Base-by-base conservation (phyloP, 2,888 invertebrate genomes). In the Drosophila fungiperda region DNA sequence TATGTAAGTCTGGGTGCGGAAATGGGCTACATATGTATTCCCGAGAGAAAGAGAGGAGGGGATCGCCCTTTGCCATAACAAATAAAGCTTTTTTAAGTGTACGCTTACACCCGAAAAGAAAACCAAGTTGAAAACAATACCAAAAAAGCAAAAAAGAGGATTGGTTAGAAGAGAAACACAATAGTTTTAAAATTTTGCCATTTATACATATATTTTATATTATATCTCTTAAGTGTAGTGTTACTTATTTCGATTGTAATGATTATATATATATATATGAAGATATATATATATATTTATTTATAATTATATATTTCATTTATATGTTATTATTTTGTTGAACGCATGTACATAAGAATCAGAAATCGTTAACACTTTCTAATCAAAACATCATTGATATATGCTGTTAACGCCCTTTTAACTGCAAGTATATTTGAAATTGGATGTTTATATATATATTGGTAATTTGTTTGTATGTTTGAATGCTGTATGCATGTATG, bases 141-240 rank as follows among this genome's bases (percentile, higher is more conserved):
- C 26, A 45, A 26, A 12, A 15, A 8, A 8, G 7, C 29, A 45
- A 8, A 49, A 17, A 42, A 8, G 6, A n/a, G 29, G 52, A 45
- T 17, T 55, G 32, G 40, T 32, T 23, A 48, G 0, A 54, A 50
- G 49, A 29, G 40, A 68, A 68, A 67, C 67, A 35, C 57, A 57
- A 57, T 35, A n/a, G 63, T 35, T 69, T 29, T 88, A 87, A 88
- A 88, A 88, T 84, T 87, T 87, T 88, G 87, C 89, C 84, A 88
- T 87, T 87, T 87, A 87, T 82, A 87, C 84, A 86, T 86, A 80
- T 80, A 83, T 84, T 75, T 78, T 74, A 82, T 86, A 77, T 75
- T 78, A 74, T 54, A 76, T 63, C 71, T 63, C 85, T 88, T 83
- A 88, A 70, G 29, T 73, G 55, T 79, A 79, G 58, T 72, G 74